phyloP scores from a whole-genome alignment of 2,797 vertebrate species.

The Clarias pachynema region DNA sequence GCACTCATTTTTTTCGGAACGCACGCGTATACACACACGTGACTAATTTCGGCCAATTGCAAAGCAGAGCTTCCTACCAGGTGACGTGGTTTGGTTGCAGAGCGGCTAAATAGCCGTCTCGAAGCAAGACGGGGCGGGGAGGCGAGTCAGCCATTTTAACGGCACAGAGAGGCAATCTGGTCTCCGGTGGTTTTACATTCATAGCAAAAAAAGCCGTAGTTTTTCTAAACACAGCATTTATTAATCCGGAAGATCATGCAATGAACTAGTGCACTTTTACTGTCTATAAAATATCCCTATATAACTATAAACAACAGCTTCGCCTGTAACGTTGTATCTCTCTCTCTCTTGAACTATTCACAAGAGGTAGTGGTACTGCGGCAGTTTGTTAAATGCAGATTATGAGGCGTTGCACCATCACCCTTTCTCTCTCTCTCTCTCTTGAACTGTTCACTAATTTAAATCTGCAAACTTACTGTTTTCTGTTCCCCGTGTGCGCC shows the following conservation, averaged over 20 bases:
- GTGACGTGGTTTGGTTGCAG: conserved; percentile 78
- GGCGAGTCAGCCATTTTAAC: conserved; percentile 82
- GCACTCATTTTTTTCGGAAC: no score
- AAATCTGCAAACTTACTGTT: conserved; percentile 43
- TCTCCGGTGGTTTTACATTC: conserved; percentile 28
- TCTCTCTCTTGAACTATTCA: background rate
- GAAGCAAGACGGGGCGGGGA: conserved; percentile 73
- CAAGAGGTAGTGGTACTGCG: background rate
- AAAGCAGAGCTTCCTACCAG: conserved; percentile 57
- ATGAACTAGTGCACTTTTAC: background rate
- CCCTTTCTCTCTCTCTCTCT: no score
- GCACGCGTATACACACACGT: conserved; percentile 8
- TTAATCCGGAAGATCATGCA: background rate
- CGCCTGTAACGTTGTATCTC: background rate
- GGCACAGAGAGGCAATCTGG: conserved; percentile 69
- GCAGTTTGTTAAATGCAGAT: background rate
- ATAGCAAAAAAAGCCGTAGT: conserved; percentile 3
- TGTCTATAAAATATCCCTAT: background rate
- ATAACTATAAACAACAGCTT: background rate
- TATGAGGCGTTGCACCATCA: background rate
- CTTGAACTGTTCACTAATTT: background rate
- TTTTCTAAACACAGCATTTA: background rate
- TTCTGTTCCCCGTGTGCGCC: conserved; percentile 27
- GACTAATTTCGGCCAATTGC: conserved; percentile 62
- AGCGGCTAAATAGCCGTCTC: conserved; percentile 77